Evolutionary conservation across 2,888 invertebrate genomes (phyloP).

Genomic region (Plebejus argus): DNA sequence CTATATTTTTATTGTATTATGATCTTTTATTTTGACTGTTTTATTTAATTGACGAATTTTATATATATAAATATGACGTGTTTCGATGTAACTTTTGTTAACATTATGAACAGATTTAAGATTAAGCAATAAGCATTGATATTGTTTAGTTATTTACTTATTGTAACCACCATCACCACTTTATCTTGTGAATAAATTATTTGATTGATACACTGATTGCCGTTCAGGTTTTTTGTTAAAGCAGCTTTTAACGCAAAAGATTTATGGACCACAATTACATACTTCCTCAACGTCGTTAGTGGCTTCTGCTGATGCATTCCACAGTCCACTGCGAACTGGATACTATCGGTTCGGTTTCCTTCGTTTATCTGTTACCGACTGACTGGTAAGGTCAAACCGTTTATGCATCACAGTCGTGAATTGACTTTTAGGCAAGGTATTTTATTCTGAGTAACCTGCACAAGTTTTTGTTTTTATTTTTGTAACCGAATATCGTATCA

Average conservation of each 20-base stretch:
- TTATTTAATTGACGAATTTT: no score
- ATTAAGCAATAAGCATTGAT: no score
- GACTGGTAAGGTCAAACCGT: background rate
- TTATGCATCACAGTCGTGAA: background rate
- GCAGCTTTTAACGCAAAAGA: background rate
- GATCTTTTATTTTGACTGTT: no score
- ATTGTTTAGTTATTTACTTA: no score
- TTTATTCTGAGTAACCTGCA: background rate
- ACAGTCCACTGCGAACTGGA: conserved; percentile 22
- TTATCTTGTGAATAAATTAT: no score
- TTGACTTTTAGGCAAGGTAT: background rate
- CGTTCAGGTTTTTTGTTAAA: background rate
- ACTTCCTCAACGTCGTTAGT: background rate
- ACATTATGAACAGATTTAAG: no score
- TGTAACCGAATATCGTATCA: conserved; percentile 4
- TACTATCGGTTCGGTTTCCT: background rate
- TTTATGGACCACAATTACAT: conserved; percentile 4
- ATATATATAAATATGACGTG: no score
- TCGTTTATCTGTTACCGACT: background rate
- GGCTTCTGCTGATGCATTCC: background rate
- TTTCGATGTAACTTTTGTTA: no score
- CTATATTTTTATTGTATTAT: no score
- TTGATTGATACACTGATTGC: background rate
- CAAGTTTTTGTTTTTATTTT: background rate
- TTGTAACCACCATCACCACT: no score